These are phyloP conservation scores for Drosophila affinis DNA, from an alignment of 2,888 invertebrate species.

Conservation along the genomic window DNA sequence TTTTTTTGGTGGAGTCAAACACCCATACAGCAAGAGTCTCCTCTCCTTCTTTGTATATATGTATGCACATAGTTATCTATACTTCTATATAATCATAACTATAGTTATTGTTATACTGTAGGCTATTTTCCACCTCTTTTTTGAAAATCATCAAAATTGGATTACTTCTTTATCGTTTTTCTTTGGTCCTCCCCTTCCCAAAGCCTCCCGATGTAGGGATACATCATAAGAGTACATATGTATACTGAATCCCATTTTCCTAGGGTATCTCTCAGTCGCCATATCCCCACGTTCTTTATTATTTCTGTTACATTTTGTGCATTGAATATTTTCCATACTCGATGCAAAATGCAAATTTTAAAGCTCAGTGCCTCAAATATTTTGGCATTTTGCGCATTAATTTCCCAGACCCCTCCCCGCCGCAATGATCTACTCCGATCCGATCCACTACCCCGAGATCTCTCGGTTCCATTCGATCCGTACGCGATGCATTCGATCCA, in stretches of 20 bases:
- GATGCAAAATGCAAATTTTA: slow-evolving; percentile 47
- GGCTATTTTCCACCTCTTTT: too few species aligned
- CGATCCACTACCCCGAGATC: background rate
- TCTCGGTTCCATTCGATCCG: background rate
- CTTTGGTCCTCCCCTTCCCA: background rate
- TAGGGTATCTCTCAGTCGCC: background rate
- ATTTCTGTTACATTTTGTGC: slow-evolving; percentile 14
- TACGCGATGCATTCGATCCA: slow-evolving; percentile 3
- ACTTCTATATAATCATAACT: too few species aligned
- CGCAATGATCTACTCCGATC: slow-evolving; percentile 1
- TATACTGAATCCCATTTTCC: background rate
- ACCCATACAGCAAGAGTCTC: too few species aligned
- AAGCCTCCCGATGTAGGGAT: background rate
- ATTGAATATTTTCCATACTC: slow-evolving; percentile 18
- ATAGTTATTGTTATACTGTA: too few species aligned
- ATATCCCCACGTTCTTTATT: background rate
- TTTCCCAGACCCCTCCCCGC: slow-evolving; percentile 64
- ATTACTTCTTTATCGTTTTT: too few species aligned
- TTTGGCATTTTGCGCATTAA: slow-evolving; percentile 79
- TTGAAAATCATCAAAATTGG: too few species aligned
- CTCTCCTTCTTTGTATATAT: too few species aligned
- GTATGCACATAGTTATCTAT: too few species aligned
- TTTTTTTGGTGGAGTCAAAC: too few species aligned
- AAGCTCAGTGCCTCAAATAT: slow-evolving; percentile 64
- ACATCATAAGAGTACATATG: background rate